Evolutionary conservation across 2,797 vertebrate species (phyloP).

Genomic region (Gymnocypris eckloni): DNA sequence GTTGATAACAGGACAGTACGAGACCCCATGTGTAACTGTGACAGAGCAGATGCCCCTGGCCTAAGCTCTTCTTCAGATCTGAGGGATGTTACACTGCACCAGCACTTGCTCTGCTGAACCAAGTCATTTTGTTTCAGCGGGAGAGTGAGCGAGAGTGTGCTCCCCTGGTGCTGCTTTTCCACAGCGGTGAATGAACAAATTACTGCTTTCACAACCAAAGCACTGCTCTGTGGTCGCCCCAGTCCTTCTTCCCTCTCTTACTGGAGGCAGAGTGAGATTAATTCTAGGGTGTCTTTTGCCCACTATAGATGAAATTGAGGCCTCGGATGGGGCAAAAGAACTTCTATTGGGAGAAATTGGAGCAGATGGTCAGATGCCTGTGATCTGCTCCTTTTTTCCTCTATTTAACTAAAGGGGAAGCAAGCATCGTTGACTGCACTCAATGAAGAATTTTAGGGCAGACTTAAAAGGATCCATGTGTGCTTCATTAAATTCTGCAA

Average conservation of each 20-base stretch:
- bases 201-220: constrained; percentile 71
- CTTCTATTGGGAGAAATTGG: constrained; percentile 69
- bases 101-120: constrained; percentile 73
- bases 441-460: constrained; percentile 56
- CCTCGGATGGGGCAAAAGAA: constrained; percentile 72
- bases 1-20: neutral
- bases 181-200: constrained; percentile 73
- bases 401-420: constrained; percentile 74
- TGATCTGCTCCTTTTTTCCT: constrained; percentile 70
- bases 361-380: constrained; percentile 78
- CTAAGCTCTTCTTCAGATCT: constrained; percentile 46
- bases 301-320: constrained; percentile 75
- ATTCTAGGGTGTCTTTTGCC: constrained; percentile 71
- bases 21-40: constrained; percentile 54
- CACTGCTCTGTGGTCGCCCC: constrained; percentile 63
- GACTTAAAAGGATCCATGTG: constrained; percentile 9
- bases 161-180: constrained; percentile 69
- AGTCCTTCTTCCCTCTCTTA: constrained; percentile 29
- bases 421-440: constrained; percentile 66
- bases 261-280: constrained; percentile 66
- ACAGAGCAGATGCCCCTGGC: constrained; percentile 65
- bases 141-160: constrained; percentile 60
- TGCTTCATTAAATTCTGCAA: constrained; percentile 12
- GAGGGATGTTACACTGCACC: constrained; percentile 63
- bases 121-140: constrained; percentile 74